Evolutionary conservation across 2,888 invertebrate species (phyloP).

Genomic region (Nemapogon koenigi): DNA sequence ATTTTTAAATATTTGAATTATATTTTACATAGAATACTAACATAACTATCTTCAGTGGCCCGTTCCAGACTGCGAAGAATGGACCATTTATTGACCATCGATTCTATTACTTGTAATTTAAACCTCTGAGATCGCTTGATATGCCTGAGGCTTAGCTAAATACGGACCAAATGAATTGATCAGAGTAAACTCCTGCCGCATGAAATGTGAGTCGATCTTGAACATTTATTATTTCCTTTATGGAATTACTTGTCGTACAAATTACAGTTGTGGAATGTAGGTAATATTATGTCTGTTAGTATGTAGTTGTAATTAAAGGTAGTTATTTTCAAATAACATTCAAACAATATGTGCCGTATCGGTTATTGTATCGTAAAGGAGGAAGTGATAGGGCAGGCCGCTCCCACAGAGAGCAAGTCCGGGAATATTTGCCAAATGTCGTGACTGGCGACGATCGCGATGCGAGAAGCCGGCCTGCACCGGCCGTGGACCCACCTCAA

Average conservation of each 20-base stretch:
- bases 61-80: constrained; percentile 26
- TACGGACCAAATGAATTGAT: constrained; percentile 24
- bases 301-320: neutral
- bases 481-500: constrained; percentile 31
- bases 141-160: constrained; percentile 27
- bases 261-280: neutral
- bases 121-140: constrained; percentile 27
- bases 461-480: constrained; percentile 56
- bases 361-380: constrained; percentile 51
- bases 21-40: constrained; percentile 14
- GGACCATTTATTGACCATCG: constrained; percentile 35
- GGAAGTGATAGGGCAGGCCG: constrained; percentile 56
- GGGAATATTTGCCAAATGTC: constrained; percentile 61
- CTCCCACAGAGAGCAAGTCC: constrained; percentile 52
- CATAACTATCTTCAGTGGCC: constrained; percentile 32
- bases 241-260: neutral
- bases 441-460: constrained; percentile 61
- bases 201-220: neutral
- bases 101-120: constrained; percentile 40
- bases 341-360: constrained; percentile 37
- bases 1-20: constrained; percentile 1
- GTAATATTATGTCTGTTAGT: neutral
- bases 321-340: constrained; percentile 1
- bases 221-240: constrained; percentile 1
- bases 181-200: constrained; percentile 7